phyloP scores from a whole-genome alignment of 2,888 invertebrate species.

The Ophion ellenae region DNA sequence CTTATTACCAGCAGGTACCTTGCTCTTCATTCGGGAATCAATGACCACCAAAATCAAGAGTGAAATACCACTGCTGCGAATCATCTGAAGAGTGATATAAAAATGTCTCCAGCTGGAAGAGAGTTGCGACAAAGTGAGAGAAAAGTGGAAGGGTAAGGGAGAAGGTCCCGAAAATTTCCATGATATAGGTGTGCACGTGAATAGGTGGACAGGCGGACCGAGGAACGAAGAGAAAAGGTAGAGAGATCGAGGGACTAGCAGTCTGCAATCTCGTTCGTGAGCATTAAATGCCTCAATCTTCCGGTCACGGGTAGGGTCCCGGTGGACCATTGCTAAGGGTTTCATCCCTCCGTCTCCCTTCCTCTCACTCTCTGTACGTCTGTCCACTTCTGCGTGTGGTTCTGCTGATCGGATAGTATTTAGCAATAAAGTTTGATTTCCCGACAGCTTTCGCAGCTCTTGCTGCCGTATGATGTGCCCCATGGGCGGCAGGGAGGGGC shows the following conservation, averaged over 20 bases:
- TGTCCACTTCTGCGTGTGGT: conserved; percentile 68
- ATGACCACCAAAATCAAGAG: background rate
- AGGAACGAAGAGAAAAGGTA: conserved; percentile 45
- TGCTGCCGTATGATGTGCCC: conserved; percentile 37
- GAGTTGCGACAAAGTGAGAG: background rate
- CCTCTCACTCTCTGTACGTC: conserved; percentile 31
- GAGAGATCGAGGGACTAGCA: conserved; percentile 50
- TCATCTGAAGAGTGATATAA: background rate
- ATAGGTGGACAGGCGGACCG: conserved; percentile 40
- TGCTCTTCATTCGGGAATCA: background rate
- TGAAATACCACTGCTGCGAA: background rate
- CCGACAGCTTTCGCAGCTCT: conserved; percentile 73
- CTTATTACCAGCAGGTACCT: too few relatives aligned
- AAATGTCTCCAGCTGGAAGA: background rate
- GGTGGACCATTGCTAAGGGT: conserved; percentile 66
- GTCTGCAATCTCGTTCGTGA: conserved; percentile 74
- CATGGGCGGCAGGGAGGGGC: background rate
- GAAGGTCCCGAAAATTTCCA: conserved; percentile 29
- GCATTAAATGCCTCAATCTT: conserved; percentile 73
- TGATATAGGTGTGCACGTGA: conserved; percentile 16
- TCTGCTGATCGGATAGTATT: conserved; percentile 83
- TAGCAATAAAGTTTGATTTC: conserved; percentile 84
- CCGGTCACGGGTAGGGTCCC: conserved; percentile 63
- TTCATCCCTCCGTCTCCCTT: conserved; percentile 42
- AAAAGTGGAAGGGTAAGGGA: background rate